A percentile compares a stretch with the other conserved stretches of the same genome.
Evolutionary conservation across 30 jellyfish, hydroid and myxozoan genomes (phyloP).

Genomic region (Chrysaora quinquecirrha): DNA sequence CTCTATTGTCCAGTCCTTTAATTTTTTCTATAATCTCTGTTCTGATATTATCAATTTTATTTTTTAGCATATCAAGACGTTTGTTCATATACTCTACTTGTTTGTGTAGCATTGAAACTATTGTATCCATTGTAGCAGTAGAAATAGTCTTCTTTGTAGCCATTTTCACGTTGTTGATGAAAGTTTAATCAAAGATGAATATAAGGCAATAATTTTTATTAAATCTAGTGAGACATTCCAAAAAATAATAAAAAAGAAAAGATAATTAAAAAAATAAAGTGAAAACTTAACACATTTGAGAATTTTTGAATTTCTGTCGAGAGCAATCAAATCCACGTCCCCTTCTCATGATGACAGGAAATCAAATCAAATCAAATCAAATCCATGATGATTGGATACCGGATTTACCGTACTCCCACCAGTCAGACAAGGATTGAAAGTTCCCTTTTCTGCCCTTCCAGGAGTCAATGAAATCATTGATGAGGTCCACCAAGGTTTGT

Average conservation of each 20-base stretch:
- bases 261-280: neutral
- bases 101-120: neutral
- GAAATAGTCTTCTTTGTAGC: neutral
- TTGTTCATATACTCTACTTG: neutral
- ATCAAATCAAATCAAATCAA: too few species aligned
- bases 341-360: neutral
- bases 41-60: neutral
- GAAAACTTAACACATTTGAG: neutral
- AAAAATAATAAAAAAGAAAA: neutral
- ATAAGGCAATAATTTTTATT: neutral
- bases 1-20: constrained; percentile 2
- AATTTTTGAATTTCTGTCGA: neutral
- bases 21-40: neutral
- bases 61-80: neutral
- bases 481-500: too few species aligned
- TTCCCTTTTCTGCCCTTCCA: too few species aligned
- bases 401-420: too few species aligned
- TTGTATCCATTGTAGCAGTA: neutral
- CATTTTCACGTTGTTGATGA: neutral
- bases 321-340: neutral
- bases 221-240: neutral
- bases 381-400: too few species aligned
- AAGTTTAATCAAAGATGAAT: neutral
- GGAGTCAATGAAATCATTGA: too few species aligned
- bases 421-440: too few species aligned